Base-by-base conservation (phyloP, 2,888 invertebrate genomes). In the Pterostichus niger region DNA sequence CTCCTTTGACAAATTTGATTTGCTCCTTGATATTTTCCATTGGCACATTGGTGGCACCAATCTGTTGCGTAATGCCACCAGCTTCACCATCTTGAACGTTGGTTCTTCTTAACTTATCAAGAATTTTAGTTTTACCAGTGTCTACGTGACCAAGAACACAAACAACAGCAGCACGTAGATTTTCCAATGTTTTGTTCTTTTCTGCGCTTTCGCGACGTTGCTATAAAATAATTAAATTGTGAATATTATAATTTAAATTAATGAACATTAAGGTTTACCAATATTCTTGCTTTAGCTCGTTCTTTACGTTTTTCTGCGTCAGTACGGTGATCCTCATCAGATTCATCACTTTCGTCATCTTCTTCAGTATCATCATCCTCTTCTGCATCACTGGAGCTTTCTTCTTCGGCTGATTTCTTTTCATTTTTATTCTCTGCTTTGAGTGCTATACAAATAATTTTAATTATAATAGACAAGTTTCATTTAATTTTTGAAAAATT, bases 81-180 rank as follows among this genome's bases (percentile, higher is more conserved):
- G 99, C 99, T 91, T 99, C 99, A 0, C 97, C 96, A 86, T 98
- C 98, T 88, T 97, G 97, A 0, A 97, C 97, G 88, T 97, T 95
- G 0, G 97, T 97, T 61, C 97, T 92, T 24, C 97, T 92, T 77
- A 97, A 91, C 90, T 99, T 99, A 89, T 99, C 99, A 80, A 99
- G 90, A 88, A 99, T 99, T 91, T 99, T 99, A 0, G 99, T 99
- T 92, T 99, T 99, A 83, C 99, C 99, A 0, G 99, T 99, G 91
- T 99, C 99, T 75, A 99, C 99, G 89, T 99, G 99, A 0, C 99
- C 99, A 1, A 99, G 91, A 0, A 99, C 99, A 89, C 99, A 99
- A 0, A 99, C 98, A 1, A 99, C 98, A 0, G 99, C 97, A 0
- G 99, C 98, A 64, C 99, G 93, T 0, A 99, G 92, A 59, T 93